Conservation (phyloP, 2,888 invertebrate species). For the Urechis unicinctus region DNA sequence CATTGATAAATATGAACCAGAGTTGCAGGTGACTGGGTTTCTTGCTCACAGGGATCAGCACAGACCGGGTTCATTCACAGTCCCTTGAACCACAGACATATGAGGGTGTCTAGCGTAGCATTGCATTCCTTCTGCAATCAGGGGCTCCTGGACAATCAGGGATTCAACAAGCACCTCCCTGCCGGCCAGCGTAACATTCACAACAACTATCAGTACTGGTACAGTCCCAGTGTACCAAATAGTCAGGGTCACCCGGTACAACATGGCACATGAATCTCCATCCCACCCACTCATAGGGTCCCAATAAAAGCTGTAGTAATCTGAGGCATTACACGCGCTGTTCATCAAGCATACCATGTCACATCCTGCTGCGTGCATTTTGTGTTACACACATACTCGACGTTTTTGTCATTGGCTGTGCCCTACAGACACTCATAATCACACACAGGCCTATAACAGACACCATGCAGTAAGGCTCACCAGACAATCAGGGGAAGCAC, state of each 20-base stretch:
- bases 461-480: constrained; percentile 27
- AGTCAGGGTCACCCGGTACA: constrained; percentile 22
- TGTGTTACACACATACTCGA: constrained; percentile 25
- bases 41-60: constrained; percentile 31
- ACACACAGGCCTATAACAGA: constrained; percentile 30
- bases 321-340: constrained; percentile 24
- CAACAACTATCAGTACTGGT: constrained; percentile 26
- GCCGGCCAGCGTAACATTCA: constrained; percentile 28
- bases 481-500: constrained; percentile 25
- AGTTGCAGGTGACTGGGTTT: constrained; percentile 23
- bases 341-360: constrained; percentile 30
- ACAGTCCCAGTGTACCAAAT: constrained; percentile 29
- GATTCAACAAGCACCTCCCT: constrained; percentile 28
- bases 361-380: constrained; percentile 30
- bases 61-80: constrained; percentile 33
- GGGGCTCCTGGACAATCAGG: constrained; percentile 25
- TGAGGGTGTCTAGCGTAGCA: constrained; percentile 22
- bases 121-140: constrained; percentile 25
- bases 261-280: constrained; percentile 27
- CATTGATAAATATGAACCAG: too few species aligned
- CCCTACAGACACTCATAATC: constrained; percentile 27
- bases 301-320: constrained; percentile 26
- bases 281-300: constrained; percentile 28
- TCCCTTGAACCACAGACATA: constrained; percentile 27
- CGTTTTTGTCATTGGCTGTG: constrained; percentile 15